A percentile compares a stretch with the other conserved stretches of the same genome.
These are phyloP conservation scores for Aselliscus stoliczkanus DNA, from an alignment of 2,797 vertebrate genomes.

Conservation along the genomic window DNA sequence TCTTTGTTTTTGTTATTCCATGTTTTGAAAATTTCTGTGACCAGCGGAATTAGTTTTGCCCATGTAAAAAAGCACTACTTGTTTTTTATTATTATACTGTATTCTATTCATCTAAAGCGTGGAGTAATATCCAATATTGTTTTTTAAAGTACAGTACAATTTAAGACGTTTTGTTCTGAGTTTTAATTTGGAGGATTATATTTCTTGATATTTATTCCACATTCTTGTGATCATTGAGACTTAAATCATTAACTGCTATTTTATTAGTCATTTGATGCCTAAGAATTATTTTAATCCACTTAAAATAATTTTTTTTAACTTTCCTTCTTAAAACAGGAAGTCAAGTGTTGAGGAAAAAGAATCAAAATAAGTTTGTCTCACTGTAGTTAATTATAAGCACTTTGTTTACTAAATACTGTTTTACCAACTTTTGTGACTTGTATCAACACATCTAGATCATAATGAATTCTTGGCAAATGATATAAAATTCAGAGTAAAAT, in stretches of 20 bases:
- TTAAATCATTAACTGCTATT: neutral
- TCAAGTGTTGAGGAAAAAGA: neutral
- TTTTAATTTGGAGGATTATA: neutral
- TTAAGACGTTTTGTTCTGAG: neutral
- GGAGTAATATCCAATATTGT: neutral
- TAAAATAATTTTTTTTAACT: neutral
- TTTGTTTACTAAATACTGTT: neutral
- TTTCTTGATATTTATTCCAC: neutral
- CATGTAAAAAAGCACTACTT: neutral
- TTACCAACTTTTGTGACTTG: neutral
- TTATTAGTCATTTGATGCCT: neutral
- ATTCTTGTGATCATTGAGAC: neutral
- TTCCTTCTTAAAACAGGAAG: neutral
- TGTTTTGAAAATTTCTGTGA: neutral
- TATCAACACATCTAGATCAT: neutral
- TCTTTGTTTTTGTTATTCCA: neutral
- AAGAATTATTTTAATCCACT: neutral
- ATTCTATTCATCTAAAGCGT: neutral
- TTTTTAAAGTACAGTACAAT: neutral
- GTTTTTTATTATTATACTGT: neutral
- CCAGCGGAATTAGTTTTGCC: neutral
- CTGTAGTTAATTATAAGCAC: neutral
- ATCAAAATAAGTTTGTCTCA: neutral
- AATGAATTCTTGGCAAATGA: neutral
- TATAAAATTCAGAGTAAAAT: neutral